Conservation (phyloP, 2,797 vertebrate genomes). For the Avahi laniger region DNA sequence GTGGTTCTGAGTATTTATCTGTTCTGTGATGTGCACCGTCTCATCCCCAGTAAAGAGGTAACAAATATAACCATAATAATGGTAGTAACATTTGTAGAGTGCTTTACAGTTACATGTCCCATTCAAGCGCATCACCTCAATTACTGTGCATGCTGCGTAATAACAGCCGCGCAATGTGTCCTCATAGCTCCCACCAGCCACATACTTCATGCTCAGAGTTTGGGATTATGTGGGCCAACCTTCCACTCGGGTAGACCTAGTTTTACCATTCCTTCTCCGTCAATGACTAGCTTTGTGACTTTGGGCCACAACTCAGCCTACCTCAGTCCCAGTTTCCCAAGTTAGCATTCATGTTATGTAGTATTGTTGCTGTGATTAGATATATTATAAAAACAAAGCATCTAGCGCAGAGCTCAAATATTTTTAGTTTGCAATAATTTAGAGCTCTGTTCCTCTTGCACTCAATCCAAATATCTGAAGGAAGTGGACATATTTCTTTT, state of each 20-base stretch:
- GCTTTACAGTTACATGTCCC: not conserved
- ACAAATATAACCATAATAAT: not conserved
- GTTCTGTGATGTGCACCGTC: not conserved
- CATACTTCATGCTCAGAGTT: not conserved
- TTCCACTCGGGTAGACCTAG: not conserved
- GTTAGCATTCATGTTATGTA: too few species aligned
- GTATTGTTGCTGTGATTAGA: not conserved
- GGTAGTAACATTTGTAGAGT: not conserved
- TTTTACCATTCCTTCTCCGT: not conserved
- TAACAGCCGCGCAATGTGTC: not conserved
- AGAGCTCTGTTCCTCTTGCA: not conserved
- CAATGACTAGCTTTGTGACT: not conserved
- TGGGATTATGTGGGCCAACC: not conserved
- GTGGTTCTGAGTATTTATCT: not conserved
- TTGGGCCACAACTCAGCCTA: not conserved
- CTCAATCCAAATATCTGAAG: not conserved
- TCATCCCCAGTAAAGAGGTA: not conserved
- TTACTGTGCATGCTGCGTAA: not conserved
- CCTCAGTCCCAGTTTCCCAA: not conserved
- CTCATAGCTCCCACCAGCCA: not conserved
- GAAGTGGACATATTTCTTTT: not conserved
- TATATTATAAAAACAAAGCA: not conserved
- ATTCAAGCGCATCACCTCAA: not conserved
- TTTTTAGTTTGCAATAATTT: not conserved
- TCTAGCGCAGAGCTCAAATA: not conserved